These are phyloP conservation scores for Lutjanus argentimaculatus DNA, from an alignment of 2,797 vertebrate species.

Conservation along the genomic window DNA sequence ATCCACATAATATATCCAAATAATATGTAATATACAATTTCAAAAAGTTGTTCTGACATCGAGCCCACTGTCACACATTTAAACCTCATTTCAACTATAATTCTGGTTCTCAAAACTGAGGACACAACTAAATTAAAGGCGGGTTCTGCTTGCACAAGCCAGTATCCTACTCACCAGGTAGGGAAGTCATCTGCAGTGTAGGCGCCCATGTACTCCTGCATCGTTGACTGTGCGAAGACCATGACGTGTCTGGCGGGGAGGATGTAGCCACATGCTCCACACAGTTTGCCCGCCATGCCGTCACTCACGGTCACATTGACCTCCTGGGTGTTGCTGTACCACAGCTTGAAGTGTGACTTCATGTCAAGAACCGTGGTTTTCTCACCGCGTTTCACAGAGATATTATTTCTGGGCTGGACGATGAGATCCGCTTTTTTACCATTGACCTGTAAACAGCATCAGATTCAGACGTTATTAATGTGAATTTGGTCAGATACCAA, in stretches of 20 bases:
- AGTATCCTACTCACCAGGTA: constrained; percentile 54
- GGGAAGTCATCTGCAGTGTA: constrained; percentile 77
- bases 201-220: constrained; percentile 58
- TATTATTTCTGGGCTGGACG: constrained; percentile 2
- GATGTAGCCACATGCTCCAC: constrained; percentile 61
- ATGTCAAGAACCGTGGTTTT: constrained; percentile 44
- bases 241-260: constrained; percentile 2
- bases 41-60: neutral
- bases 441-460: constrained; percentile 56
- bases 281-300: constrained; percentile 38
- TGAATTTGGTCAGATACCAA: no score
- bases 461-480: neutral
- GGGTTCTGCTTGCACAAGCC: neutral
- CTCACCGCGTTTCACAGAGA: constrained; percentile 40
- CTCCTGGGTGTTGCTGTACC: constrained; percentile 52
- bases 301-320: constrained; percentile 49
- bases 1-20: no score
- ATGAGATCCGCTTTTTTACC: constrained; percentile 49
- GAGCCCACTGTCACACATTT: no score
- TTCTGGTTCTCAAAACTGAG: neutral
- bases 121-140: neutral
- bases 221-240: constrained; percentile 23
- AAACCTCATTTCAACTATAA: no score
- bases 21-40: neutral
- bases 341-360: constrained; percentile 44